Evolutionary conservation across 2,888 invertebrate genomes (phyloP).

Genomic region (Drosophila incognita): DNA sequence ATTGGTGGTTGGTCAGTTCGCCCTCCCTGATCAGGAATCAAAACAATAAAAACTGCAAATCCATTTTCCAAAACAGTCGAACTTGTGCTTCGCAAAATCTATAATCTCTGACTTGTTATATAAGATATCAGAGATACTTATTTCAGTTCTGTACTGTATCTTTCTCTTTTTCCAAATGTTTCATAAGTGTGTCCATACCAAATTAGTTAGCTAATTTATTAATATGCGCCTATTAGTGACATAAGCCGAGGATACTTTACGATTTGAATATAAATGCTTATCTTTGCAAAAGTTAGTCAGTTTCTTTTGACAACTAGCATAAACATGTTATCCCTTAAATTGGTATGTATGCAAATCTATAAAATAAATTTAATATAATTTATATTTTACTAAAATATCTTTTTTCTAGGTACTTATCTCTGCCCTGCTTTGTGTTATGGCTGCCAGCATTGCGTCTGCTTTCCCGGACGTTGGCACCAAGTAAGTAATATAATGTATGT

Average conservation of each 20-base stretch:
- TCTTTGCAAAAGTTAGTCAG: too few species aligned
- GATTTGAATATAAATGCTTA: too few species aligned
- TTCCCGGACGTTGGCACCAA: conserved; percentile 13
- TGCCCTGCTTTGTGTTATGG: conserved; percentile 66
- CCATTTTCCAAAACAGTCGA: conserved; percentile 6
- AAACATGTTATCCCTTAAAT: conserved; percentile 77
- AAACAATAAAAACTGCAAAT: background rate
- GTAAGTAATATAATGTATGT: conserved; percentile 53
- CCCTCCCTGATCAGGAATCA: conserved; percentile 4
- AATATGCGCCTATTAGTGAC: too few species aligned
- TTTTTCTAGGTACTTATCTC: conserved; percentile 64
- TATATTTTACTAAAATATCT: conserved; percentile 4
- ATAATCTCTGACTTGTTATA: background rate
- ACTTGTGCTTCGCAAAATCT: background rate
- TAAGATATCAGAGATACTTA: background rate
- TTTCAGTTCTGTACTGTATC: background rate
- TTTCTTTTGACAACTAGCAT: conserved; percentile 33
- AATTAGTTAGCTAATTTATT: too few species aligned
- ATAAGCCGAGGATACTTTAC: too few species aligned
- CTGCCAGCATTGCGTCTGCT: conserved; percentile 63
- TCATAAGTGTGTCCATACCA: too few species aligned
- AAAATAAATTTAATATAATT: conserved; percentile 1
- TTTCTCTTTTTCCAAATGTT: too few species aligned
- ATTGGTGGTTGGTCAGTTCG: too few species aligned
- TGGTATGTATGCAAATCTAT: conserved; percentile 69